Base-by-base conservation (phyloP, 1,140 invertebrate genomes). In the Cylas formicarius region DNA sequence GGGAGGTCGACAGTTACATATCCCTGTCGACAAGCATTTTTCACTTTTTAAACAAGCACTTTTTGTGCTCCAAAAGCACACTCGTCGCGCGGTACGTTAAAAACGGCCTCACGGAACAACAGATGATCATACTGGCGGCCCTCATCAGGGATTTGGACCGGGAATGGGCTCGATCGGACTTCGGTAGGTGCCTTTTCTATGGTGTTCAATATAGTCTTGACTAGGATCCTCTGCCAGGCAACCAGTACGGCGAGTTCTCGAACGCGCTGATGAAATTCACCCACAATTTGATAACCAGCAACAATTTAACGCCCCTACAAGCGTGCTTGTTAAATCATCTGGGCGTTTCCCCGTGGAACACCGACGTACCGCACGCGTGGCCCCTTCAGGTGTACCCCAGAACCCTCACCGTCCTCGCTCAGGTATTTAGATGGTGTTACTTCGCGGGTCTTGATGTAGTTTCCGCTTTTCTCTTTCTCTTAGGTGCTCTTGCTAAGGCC, bases 101-200 rank as follows among this genome's bases (percentile, higher is more conserved):
- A 75, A 55, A 66, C n/a, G 76, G 75, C 3, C 58, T 86, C 9
- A 74, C 73, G 17, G 82, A 86, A 58, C 78, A 81, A 28, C 82
- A 91, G 61, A 84, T 90, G 69, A 76, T 82, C 11, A 79, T 86
- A 52, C 68, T 93, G 20, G 84, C 88, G 2, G 80, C 82, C 8
- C 82, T 94, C 28, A 82, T 91, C 31, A 77, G 82, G 55, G 89
- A 93, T 66, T 70, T 93, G 18, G 90, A 94, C 65, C 72, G 81
- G 48, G 90, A 92, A 69, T 85, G 83, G 17, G 77, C 82, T 7
- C 71, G 78, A 50, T 82, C 83, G n/a, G 84, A 88, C 58, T 80
- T 78, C 51, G 82, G 83, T 81, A 69, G 57, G 48, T 60, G 5
- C 33, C 9, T 5, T 3, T 17, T 40, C 17, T 43, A 19, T 7